Conservation (phyloP, 53 echinoderm and acorn worm species). For the Temnopleurus reevesii region DNA sequence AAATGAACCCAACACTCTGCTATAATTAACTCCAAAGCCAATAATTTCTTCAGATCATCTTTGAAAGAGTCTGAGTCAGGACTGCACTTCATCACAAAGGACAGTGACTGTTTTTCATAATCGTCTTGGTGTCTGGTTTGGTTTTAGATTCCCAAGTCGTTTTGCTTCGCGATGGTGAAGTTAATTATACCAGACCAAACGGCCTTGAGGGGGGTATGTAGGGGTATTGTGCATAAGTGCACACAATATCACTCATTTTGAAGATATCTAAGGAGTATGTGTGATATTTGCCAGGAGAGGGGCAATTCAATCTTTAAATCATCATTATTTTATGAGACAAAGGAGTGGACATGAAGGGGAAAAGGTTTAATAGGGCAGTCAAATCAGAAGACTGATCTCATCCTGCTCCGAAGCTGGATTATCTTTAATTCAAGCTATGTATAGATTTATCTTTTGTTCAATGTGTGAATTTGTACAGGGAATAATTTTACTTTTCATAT, state of each 20-base stretch:
- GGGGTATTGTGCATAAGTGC: background rate
- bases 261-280: background rate
- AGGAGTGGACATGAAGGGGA: too few relatives aligned
- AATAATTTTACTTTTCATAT: too few relatives aligned
- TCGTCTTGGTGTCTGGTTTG: background rate
- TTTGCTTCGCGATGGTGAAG: background rate
- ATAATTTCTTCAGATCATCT: background rate
- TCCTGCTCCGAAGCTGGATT: too few relatives aligned
- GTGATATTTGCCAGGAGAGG: background rate
- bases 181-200: background rate
- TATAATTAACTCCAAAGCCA: background rate
- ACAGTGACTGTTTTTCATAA: background rate
- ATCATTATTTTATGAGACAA: conserved; percentile 10
- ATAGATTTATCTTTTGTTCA: too few relatives aligned
- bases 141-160: background rate
- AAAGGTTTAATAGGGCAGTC: too few relatives aligned
- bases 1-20: background rate
- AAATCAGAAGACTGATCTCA: too few relatives aligned
- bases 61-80: background rate
- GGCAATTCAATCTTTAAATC: background rate
- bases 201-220: background rate
- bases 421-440: too few relatives aligned
- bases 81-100: background rate
- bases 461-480: too few relatives aligned
- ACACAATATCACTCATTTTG: background rate